A percentile compares a stretch with the other conserved stretches of the same genome.
These are phyloP conservation scores for Mesopsocus fuscifrons DNA, from an alignment of 2,888 invertebrate genomes.

Conservation along the genomic window DNA sequence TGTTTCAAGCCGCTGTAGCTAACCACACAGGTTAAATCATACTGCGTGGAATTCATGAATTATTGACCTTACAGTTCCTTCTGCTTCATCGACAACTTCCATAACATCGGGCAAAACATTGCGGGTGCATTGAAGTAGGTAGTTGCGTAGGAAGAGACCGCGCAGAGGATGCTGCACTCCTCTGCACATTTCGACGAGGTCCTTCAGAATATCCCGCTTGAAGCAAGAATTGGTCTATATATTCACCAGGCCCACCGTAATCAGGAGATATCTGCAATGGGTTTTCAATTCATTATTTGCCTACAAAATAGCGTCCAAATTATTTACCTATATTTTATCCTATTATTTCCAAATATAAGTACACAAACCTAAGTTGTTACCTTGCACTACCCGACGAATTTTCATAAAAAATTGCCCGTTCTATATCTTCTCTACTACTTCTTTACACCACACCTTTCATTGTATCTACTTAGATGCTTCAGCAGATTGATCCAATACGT, in stretches of 20 bases:
- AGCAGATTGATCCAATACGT: too few relatives aligned
- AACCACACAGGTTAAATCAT: too few relatives aligned
- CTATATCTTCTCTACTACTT: too few relatives aligned
- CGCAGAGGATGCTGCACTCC: conserved; percentile 92
- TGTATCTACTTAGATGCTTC: too few relatives aligned
- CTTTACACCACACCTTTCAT: too few relatives aligned
- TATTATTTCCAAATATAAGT: too few relatives aligned
- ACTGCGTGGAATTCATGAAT: too few relatives aligned
- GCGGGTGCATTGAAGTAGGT: conserved; percentile 88
- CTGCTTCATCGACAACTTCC: conserved; percentile 40
- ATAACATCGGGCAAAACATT: conserved; percentile 85
- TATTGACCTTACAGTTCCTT: conserved; percentile 48
- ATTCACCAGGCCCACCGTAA: conserved; percentile 96
- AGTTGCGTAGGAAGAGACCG: conserved; percentile 80
- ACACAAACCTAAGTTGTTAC: too few relatives aligned
- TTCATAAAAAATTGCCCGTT: not conserved
- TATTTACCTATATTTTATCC: too few relatives aligned
- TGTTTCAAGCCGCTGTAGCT: too few relatives aligned
- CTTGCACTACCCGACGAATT: not conserved
- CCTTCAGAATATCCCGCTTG: conserved; percentile 80
- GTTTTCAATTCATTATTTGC: too few relatives aligned
- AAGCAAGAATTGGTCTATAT: conserved; percentile 87
- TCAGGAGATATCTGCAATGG: conserved; percentile 55
- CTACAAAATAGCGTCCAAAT: too few relatives aligned
- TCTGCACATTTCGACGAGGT: conserved; percentile 98